Evolutionary conservation across 2,113 vertebrate species (phyloP).

Genomic region (Equus quagga): DNA sequence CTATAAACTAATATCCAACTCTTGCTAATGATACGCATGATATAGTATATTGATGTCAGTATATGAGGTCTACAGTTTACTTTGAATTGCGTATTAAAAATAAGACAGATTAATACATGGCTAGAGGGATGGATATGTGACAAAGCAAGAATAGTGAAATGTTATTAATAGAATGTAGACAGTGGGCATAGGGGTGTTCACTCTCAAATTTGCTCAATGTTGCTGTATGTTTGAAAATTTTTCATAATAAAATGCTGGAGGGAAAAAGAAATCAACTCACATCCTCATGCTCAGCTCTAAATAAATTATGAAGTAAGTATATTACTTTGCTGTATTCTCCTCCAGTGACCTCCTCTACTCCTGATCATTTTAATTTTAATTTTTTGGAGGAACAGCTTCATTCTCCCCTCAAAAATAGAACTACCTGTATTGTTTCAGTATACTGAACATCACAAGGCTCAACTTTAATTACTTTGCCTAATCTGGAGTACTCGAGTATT

Average conservation of each 20-base stretch:
- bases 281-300: neutral
- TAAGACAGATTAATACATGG: neutral
- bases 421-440: neutral
- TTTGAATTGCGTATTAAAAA: neutral
- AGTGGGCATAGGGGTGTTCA: neutral
- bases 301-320: neutral
- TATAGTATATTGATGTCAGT: neutral
- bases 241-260: neutral
- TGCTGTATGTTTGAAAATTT: neutral
- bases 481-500: neutral
- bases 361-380: neutral
- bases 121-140: neutral
- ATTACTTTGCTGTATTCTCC: neutral
- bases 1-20: neutral
- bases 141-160: neutral
- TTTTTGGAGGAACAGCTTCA: neutral
- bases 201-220: neutral
- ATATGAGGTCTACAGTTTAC: neutral
- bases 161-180: neutral
- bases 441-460: neutral
- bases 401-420: neutral
- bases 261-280: conserved; percentile 18
- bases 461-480: neutral
- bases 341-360: neutral
- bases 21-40: neutral